Conservation (phyloP, 2,113 vertebrate genomes). For the Heterotis niloticus region DNA sequence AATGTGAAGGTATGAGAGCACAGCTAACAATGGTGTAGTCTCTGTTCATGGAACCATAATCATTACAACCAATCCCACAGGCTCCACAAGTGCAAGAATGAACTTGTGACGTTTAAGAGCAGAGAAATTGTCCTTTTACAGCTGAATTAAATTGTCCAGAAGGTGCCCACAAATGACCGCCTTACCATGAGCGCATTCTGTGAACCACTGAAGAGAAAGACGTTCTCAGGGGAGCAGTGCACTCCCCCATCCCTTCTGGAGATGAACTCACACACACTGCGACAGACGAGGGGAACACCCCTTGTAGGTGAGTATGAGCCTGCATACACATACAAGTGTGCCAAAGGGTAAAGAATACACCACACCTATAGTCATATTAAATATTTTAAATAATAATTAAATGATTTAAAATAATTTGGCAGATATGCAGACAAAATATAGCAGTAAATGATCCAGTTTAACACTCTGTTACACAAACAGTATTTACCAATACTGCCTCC, state of each 20-base stretch:
- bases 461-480: background rate
- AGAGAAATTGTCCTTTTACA: background rate
- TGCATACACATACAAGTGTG: constrained; percentile 27
- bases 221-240: constrained; percentile 37
- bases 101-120: background rate
- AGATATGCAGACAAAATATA: background rate
- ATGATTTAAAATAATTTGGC: no score
- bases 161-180: background rate
- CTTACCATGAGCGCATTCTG: constrained; percentile 52
- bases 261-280: constrained; percentile 54
- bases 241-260: constrained; percentile 51
- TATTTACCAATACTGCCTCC: constrained; percentile 58
- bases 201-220: constrained; percentile 53
- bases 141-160: background rate
- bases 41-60: background rate
- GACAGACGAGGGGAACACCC: constrained; percentile 38
- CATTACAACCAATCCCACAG: background rate
- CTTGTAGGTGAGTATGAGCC: constrained; percentile 52
- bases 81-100: background rate
- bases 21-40: background rate
- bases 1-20: background rate
- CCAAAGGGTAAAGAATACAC: no score
- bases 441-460: background rate
- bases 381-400: no score
- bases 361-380: no score